A percentile compares a stretch with the other conserved stretches of the same genome.
Conservation (phyloP, 2,113 vertebrate species). For the western clawed frog (Xenopus tropicalis) region UCB_Xtro_10.0 CM004443.2:171246001-171246500, state of each 20-base stretch:
- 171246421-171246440: too few species aligned
- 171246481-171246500: too few species aligned
- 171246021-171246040: too few species aligned
- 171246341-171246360: constrained; percentile 10
- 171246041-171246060: too few species aligned
- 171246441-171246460: too few species aligned
- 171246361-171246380: not conserved
- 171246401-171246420: too few species aligned
- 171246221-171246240: not conserved
- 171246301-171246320: not conserved
- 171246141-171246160: not conserved
- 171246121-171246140: not conserved
- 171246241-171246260: constrained; percentile 2
- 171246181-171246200: not conserved
- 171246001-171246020: too few species aligned
- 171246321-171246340: not conserved
- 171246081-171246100: not conserved
- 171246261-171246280: not conserved
- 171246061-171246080: too few species aligned
- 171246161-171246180: not conserved
- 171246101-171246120: not conserved
- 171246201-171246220: constrained; percentile 1
- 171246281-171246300: not conserved
- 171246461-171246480: too few species aligned
- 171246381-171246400: not conserved